A percentile compares a stretch with the other conserved stretches of the same genome.
These are phyloP conservation scores for Aurelia aurita DNA, from an alignment of 30 jellyfish, hydroid and myxozoan species.

Conservation along the genomic window DNA sequence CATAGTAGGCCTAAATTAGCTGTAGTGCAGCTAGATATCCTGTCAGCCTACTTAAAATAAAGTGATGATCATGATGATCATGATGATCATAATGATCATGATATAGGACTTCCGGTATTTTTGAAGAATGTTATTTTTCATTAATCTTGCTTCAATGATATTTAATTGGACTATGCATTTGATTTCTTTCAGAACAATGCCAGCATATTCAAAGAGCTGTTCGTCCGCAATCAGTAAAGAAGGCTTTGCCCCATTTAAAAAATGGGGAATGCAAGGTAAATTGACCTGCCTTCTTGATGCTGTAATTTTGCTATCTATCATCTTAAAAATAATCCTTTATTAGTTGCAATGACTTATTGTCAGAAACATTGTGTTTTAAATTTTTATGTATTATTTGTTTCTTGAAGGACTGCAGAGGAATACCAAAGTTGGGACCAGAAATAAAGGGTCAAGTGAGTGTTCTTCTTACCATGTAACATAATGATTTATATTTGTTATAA, in stretches of 20 bases:
- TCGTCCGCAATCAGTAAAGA: constrained; percentile 34
- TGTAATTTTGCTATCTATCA: too few species aligned
- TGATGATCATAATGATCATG: too few species aligned
- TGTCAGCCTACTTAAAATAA: too few species aligned
- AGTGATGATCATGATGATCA: too few species aligned
- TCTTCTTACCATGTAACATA: too few species aligned
- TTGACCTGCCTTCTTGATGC: too few species aligned
- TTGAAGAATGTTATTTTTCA: not conserved
- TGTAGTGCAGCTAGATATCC: too few species aligned
- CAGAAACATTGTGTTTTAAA: too few species aligned
- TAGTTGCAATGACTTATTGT: too few species aligned
- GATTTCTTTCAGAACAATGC: constrained; percentile 51
- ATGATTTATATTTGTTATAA: too few species aligned
- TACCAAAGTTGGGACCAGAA: constrained; percentile 34
- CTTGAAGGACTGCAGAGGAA: constrained; percentile 56
- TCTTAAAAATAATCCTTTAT: too few species aligned
- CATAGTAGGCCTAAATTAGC: too few species aligned
- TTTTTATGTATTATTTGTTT: not conserved
- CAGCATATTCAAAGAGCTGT: constrained; percentile 64
- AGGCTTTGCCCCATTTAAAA: constrained; percentile 38
- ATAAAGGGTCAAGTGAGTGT: constrained; percentile 11
- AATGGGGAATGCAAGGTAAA: constrained; percentile 74
- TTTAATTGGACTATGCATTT: not conserved
- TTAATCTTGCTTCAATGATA: not conserved
- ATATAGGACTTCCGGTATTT: not conserved